Base-by-base conservation (phyloP, 2,797 vertebrate genomes). In the Silurus aristotelis region DNA sequence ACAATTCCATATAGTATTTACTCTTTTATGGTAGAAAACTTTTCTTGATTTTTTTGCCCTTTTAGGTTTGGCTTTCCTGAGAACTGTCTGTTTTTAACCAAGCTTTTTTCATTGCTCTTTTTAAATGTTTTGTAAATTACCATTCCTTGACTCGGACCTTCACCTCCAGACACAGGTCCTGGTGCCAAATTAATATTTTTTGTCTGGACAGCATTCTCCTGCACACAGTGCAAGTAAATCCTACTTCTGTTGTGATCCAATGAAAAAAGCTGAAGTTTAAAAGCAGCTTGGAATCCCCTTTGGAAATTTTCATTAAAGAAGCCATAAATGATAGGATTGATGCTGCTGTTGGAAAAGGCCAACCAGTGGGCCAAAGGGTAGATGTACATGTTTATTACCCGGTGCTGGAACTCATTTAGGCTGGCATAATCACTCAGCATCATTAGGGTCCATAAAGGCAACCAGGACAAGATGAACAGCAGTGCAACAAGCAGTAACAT, bases 361-460 rank as follows among this genome's bases (percentile, higher is more conserved):
- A 99, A 81, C 97, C 98, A 98, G 91, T 98, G 98, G 3, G 98
- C 98, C 0, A 97, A 93, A 2, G 97, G 97, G 15, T 97, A 98
- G 76, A 96, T 86, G 0, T 98, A 99, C 83, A 97, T 96, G 82
- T 98, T 97, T 83, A 98, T 95, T 89, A 97, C 52, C 0, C 92
- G 93, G 22, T 96, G 70, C 83, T 97, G 95, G 22, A 76, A 71
- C 60, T 95, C 92, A 0, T 94, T 96, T 64, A 99, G 91, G 88
- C 92, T 95, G 31, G 95, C 94, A 0, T 99, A 98, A 91, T 98
- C 97, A 0, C 96, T 97, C 25, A 98, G 94, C 97, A 99, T 97
- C 96, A 98, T 97, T 78, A 98, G 93, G 0, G 96, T 95, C 97
- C 98, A 99, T 87, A 99, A 88, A 0, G 97, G 97, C 25, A 99